Base-by-base conservation (phyloP, 2,888 invertebrate species). In the Perdita meconis region DNA sequence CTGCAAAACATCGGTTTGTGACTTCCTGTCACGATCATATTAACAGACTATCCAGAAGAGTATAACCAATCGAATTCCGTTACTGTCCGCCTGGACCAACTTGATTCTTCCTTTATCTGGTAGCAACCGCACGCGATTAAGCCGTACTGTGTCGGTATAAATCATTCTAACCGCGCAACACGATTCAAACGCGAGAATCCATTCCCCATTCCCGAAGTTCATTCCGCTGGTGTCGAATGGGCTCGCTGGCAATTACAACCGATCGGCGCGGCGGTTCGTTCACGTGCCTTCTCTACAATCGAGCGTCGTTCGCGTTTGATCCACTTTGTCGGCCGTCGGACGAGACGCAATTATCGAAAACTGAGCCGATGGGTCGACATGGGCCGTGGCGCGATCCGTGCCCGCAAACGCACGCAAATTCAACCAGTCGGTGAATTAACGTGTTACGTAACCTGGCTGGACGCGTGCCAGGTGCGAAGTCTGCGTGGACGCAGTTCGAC, bases 401-500 rank as follows among this genome's bases (percentile, higher is more conserved):
- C 56, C 63, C 72, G 69, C 82, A 71, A 76, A 78, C 69, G 76
- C 76, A 73, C 75, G 81, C 78, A 83, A 78, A 81, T 81, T 60
- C 66, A 51, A 42, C 42, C 53, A 59, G 47, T 65, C 75, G 47
- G 55, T 77, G 77, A 83, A 85, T 85, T 81, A 85, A 85, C 78
- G 70, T 61, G 69, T 82, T 82, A 78, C 85, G 78, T 71, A 83
- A 82, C 55, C 16, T 4, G 47, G 51, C 57, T 86, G 86, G 86
- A 82, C 16, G 10, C 5, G 12, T n/a, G 86, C 86, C 85, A 86
- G 78, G 76, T 83, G 72, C 56, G 59, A 71, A 77, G 53, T 69
- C 69, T 63, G n/a, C 77, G 57, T 36, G 60, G 55, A 78, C 47
- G 55, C 64, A 63, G 63, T 79, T 75, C 53, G 63, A 71, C 71